phyloP scores from a whole-genome alignment of 2,797 vertebrate species.

The Ctenopoma kingsleyae region DNA sequence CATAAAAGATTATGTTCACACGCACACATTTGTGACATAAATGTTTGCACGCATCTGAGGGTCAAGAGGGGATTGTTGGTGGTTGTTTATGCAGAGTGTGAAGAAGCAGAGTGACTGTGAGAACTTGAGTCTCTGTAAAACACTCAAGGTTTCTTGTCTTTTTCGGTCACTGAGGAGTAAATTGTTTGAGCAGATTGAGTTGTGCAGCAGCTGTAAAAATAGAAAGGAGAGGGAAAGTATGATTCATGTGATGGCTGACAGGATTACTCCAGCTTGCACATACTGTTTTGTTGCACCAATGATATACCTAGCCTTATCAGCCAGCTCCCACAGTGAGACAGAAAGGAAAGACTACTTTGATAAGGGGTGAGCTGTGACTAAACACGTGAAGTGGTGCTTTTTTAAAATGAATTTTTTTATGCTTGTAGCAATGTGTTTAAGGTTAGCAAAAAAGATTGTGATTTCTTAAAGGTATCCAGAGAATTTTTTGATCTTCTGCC shows the following conservation, averaged over 20 bases:
- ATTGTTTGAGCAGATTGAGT: constrained; percentile 76
- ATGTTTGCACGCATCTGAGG: constrained; percentile 38
- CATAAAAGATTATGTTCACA: constrained; percentile 17
- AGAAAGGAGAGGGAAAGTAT: constrained; percentile 82
- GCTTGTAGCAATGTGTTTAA: constrained; percentile 16
- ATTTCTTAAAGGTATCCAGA: constrained; percentile 10
- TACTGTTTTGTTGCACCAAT: constrained; percentile 54
- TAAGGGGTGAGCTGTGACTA: constrained; percentile 17
- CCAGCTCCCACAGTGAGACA: constrained; percentile 21
- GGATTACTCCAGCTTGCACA: constrained; percentile 62
- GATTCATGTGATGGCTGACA: constrained; percentile 80
- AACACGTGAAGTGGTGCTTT: not conserved
- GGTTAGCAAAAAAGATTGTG: not conserved
- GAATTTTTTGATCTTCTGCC: constrained; percentile 23
- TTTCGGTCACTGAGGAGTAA: constrained; percentile 66
- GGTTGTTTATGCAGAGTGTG: constrained; percentile 61
- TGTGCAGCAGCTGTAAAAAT: constrained; percentile 90
- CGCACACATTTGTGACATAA: constrained; percentile 23
- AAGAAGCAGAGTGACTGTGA: constrained; percentile 70
- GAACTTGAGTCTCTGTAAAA: constrained; percentile 55
- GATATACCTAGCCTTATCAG: constrained; percentile 56
- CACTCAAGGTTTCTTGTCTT: constrained; percentile 64
- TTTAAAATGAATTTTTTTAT: constrained; percentile 14
- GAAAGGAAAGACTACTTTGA: constrained; percentile 17
- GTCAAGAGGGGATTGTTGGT: constrained; percentile 64